Evolutionary conservation across 2,113 vertebrate genomes (phyloP), one percentile per base, ranked within the genome.

Genomic region (Dolichotis patagonum): DNA sequence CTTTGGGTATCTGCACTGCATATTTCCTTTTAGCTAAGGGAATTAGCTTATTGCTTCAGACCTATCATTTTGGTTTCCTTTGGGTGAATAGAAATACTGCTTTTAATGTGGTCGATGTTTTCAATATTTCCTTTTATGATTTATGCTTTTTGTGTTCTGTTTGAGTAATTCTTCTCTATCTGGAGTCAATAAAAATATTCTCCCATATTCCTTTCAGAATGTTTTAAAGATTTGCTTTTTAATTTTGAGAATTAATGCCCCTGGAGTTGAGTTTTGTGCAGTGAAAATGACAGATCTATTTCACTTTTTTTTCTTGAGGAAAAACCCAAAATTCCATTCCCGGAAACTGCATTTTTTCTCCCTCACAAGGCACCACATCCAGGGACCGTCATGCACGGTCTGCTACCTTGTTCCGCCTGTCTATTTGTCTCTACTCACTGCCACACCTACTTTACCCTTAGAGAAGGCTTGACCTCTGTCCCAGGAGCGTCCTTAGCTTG

Each of bases 131-230:
- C 43, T 41, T 60, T 60, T 67, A 30, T 52, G 69, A 85, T 77
- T 60, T 88, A 58, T 63, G 71, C 8, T 58, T 87, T 84, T 80
- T 35, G 22, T 22, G 32, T 87, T 85, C 80, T 83, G 17, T 46
- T 71, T 28, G 69, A 85, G 78, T 73, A 67, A 83, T 84, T 38
- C 7, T 87, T 73, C 41, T 73, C 41, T 71, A 52, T 43, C 63
- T 91, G n/a, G 52, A 83, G 75, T 69, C 83, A 82, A 80, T 85
- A 52, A 89, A 71, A 81, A 77, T 60, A 43, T n/a, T 26, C 58
- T 35, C 43, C 41, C 63, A 62, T 19, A 81, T 80, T 56, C 41
- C 84, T 38, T 88, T 78, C 26, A 77, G 78, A 65, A 32, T 94
- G 19, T 49, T 87, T 60, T 75, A n/a, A 88, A 41, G 83, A 38